Percentiles rank a stretch among this genome's conserved stretches.
These are phyloP conservation scores for Falco punctatus DNA, from an alignment of 2,113 vertebrate genomes.

Conservation along the genomic window DNA sequence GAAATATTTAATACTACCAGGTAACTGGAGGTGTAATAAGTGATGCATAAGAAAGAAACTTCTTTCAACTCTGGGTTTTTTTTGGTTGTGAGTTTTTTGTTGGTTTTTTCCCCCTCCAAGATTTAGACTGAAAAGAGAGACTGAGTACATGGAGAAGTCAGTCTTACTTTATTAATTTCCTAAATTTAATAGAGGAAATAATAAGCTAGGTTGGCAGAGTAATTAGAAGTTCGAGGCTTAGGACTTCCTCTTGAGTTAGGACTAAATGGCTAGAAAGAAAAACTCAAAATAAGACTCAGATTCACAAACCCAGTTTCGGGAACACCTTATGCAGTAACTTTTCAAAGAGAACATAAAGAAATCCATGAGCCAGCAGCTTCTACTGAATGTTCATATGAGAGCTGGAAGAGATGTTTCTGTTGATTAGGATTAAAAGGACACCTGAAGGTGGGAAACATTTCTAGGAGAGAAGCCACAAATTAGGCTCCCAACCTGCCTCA, in stretches of 20 bases:
- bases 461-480: neutral
- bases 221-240: neutral
- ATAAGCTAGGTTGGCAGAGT: conserved; percentile 25
- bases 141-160: neutral
- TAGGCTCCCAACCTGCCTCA: neutral
- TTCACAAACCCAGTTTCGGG: neutral
- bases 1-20: conserved; percentile 32
- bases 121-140: neutral
- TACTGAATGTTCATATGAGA: neutral
- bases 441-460: neutral
- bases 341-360: neutral
- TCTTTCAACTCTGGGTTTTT: neutral
- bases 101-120: neutral
- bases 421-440: neutral
- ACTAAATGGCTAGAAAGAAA: neutral
- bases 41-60: neutral
- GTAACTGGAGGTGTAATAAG: conserved; percentile 11
- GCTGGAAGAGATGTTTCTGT: neutral
- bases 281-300: neutral
- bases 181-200: neutral
- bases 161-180: conserved; percentile 10
- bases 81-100: neutral
- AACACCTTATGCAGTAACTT: neutral
- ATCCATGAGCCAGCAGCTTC: neutral
- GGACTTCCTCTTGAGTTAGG: neutral